phyloP scores from a whole-genome alignment of 1,140 invertebrate genomes.

The Schlechtendalia chinensis region DNA sequence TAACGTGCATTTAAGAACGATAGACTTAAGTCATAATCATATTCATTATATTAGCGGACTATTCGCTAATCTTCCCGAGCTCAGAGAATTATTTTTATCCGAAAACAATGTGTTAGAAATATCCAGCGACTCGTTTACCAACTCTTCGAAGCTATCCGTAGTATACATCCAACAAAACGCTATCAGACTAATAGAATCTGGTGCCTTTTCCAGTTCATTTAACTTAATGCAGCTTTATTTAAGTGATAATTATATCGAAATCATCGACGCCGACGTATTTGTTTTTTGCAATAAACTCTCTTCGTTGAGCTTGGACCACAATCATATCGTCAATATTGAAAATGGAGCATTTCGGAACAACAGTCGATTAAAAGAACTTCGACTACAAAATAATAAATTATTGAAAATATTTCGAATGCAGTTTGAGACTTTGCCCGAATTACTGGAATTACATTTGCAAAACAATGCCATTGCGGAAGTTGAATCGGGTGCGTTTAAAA shows the following conservation, averaged over 20 bases:
- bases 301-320: conserved; percentile 86
- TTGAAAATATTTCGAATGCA: conserved; percentile 71
- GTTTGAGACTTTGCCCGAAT: conserved; percentile 73
- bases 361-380: conserved; percentile 73
- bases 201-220: conserved; percentile 68
- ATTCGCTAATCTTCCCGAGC: conserved; percentile 73
- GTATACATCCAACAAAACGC: conserved; percentile 87
- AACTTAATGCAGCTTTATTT: conserved; percentile 81
- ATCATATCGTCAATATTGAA: conserved; percentile 78
- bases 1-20: conserved; percentile 73
- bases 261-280: conserved; percentile 72
- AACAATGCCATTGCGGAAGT: conserved; percentile 80
- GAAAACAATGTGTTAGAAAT: conserved; percentile 88
- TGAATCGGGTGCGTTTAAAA: conserved; percentile 78
- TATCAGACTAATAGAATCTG: conserved; percentile 71
- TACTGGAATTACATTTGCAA: conserved; percentile 82
- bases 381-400: conserved; percentile 82
- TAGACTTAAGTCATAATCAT: conserved; percentile 86
- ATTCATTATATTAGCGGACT: conserved; percentile 78
- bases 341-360: conserved; percentile 75
- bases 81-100: conserved; percentile 78
- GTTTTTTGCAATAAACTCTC: conserved; percentile 71
- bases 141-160: conserved; percentile 72
- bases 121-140: conserved; percentile 75
- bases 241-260: conserved; percentile 80